Base-by-base conservation (phyloP, 2,113 vertebrate species). In the Chinchilla lanigera region DNA sequence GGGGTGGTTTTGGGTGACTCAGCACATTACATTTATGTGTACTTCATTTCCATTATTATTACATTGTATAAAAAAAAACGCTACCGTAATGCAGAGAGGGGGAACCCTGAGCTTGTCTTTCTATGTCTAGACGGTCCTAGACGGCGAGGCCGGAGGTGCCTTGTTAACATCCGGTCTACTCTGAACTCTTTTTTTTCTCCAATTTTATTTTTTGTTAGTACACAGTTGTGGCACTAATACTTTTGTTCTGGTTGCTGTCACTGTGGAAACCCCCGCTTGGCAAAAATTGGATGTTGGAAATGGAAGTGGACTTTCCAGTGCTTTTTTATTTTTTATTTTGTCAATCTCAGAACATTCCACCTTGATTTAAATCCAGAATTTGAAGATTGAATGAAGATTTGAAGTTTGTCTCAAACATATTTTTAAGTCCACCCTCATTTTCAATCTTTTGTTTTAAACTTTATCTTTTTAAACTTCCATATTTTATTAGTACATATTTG, bases 141-240 rank as follows among this genome's bases (percentile, higher is more conserved):
- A 38, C n/a, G 22, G 19, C 4, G 20, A 41, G 22, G 8, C n/a
- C 3, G 0, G 1, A 38, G 41, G 19, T 38, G n/a, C 22, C 19
- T 22, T 38, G 17, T n/a, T 71, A 38, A 20, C 41, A 8, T 71
- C 19, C n/a, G 33, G 35, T 24, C n/a, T 71, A 10, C 3, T 24
- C 22, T 73, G 38, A 41, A 73, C 10, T 73, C 58, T 67, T 67
- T 73, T 26, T 73, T n/a, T n/a, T 6, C 20, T 41, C 38, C 38
- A 73, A 22, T 73, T 73, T 73, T 73, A 73, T 69, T 17, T 69
- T 67, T 35, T 6, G 12, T 35, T 33, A 35, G 65, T 67, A 67
- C 65, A 69, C 12, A 14, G 24, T 41, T 73, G 38, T 22, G 41
- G 20, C 41, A 73, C 71, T 24, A 41, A 41, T 26, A 73, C 12